Percentiles rank a stretch among this genome's conserved stretches.
Conservation (phyloP, 2,888 invertebrate species). For the Icerya purchasi region DNA sequence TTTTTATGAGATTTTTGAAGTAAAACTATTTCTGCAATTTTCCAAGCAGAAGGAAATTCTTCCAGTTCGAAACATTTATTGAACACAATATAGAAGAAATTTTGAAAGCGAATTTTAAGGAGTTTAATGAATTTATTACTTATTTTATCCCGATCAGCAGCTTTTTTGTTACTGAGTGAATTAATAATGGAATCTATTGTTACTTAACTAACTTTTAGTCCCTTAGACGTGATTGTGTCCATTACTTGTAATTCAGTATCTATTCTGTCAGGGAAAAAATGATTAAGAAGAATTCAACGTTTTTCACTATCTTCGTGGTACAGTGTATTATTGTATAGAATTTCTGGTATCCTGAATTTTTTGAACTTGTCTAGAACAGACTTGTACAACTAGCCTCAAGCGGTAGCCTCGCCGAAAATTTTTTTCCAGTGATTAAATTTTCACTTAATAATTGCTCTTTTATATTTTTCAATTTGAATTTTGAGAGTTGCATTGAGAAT, state of each 20-base stretch:
- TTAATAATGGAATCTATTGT: background rate
- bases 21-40: background rate
- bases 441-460: background rate
- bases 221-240: too few relatives aligned
- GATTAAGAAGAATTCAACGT: too few relatives aligned
- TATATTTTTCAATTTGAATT: background rate
- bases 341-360: too few relatives aligned
- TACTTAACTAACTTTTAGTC: too few relatives aligned
- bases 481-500: too few relatives aligned
- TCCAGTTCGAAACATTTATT: background rate
- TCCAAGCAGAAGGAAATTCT: background rate
- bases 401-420: too few relatives aligned
- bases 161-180: background rate
- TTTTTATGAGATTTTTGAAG: background rate
- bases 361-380: background rate
- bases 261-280: too few relatives aligned
- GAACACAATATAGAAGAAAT: background rate
- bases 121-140: background rate
- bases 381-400: background rate
- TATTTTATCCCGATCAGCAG: too few relatives aligned
- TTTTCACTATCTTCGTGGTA: too few relatives aligned
- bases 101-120: background rate
- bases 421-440: background rate
- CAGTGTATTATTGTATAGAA: too few relatives aligned
- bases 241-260: too few relatives aligned